A percentile compares a stretch with the other conserved stretches of the same genome.
These are phyloP conservation scores for Tuberolachnus salignus DNA, from an alignment of 2,888 invertebrate genomes.

Conservation along the genomic window DNA sequence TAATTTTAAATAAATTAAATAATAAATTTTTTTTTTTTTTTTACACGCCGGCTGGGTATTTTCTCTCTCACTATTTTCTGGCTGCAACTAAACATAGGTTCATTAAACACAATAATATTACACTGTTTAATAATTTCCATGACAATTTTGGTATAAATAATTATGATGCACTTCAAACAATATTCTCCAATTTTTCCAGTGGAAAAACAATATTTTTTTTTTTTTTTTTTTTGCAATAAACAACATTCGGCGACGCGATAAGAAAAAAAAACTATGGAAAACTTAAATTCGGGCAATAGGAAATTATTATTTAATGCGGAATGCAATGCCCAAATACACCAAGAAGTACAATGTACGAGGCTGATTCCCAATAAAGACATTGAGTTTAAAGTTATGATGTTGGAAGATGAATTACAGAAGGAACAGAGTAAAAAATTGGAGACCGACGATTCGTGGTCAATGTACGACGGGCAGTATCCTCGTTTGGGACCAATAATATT, in stretches of 20 bases:
- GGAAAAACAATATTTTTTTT: not conserved
- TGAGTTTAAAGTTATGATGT: constrained; percentile 34
- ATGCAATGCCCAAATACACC: not conserved
- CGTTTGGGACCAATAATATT: constrained; percentile 39
- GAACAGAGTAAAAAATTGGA: constrained; percentile 32
- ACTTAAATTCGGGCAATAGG: too few species aligned
- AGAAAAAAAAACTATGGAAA: not conserved
- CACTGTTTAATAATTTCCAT: not conserved
- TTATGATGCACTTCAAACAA: too few species aligned
- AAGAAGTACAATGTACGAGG: constrained; percentile 6
- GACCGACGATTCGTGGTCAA: constrained; percentile 26
- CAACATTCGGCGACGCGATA: not conserved
- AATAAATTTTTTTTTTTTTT: too few species aligned
- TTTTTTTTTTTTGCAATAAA: not conserved
- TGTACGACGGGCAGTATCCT: constrained; percentile 50
- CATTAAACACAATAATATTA: constrained; percentile 5
- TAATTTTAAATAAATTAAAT: too few species aligned
- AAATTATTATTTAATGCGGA: not conserved
- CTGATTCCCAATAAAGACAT: constrained; percentile 31
- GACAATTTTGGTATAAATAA: too few species aligned
- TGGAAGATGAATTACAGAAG: constrained; percentile 14
- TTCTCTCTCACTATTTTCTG: not conserved
- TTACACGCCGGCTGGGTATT: not conserved
- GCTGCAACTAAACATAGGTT: constrained; percentile 23
- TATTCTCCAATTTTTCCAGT: too few species aligned